Evolutionary conservation across 2,113 vertebrate species (phyloP), one percentile per base, ranked within the genome.

Genomic region (Ceuthmochares aereus): DNA sequence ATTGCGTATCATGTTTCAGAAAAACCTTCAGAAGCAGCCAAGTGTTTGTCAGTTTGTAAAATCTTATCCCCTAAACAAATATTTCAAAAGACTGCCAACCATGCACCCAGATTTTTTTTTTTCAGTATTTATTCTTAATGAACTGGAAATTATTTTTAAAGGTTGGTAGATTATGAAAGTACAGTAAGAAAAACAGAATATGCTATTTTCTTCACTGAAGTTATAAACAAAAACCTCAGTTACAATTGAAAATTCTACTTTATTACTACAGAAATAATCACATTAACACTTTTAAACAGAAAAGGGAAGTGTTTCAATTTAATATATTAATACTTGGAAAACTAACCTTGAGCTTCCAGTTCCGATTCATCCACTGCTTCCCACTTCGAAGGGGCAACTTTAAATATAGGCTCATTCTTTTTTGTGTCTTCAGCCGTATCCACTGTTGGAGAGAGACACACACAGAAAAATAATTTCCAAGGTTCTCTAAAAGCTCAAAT

Each of bases 361-460:
- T 99, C 99, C 0, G 99, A 93, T 96, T 99, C 99, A 93, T 99
- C 99, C 87, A 99, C 99, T 58, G 99, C 99, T 98, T 99, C 99
- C 99, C 99, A 99, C 92, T 99, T 99, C 0, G 99, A 99, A 30
- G 99, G 99, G 6, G 99, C 99, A 84, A 99, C 98, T 97, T 99
- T 99, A 97, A 99, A 99, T 87, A 99, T 98, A 5, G 99, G 98
- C 69, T 99, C 99, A 92, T 98, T 98, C 92, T 98, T 98, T 91
- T 99, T 99, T 7, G 98, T 96, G 25, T 98, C 98, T 84, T 98
- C 98, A 87, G 96, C 58, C 1, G 98, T 84, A 96, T 98, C 98
- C 97, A 98, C 98, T 98, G 77, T 92, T 73, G 47, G 51, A 77
- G 29, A 89, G 87, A 56, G 22, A 91, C 4, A 66, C 20, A 91